Evolutionary conservation across 1,140 invertebrate species (phyloP), one percentile per base, ranked within the genome.

Genomic region (Zaprionus tsacasi): DNA sequence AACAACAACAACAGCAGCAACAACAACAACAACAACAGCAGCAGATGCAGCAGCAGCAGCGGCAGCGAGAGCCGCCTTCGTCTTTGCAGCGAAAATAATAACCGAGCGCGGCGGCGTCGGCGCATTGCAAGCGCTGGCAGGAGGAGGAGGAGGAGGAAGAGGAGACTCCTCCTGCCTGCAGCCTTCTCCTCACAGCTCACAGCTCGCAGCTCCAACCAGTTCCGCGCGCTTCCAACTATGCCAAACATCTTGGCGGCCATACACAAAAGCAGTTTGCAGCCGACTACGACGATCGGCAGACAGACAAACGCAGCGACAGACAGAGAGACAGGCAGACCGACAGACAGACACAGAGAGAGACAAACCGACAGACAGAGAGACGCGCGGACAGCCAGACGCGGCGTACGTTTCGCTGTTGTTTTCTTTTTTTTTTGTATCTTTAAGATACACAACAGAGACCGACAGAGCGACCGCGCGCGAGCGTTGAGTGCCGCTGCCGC

Each of bases 231-330:
- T 79, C 70, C 85, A 89, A 85, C 85, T 89, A 89, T 89, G 85
- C 85, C 85, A 89, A 89, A 72, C 85, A 89, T 89, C 86, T 89
- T 70, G 77, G 60, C 77, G 73, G 77, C 79, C 79, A 81, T 89
- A 79, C 78, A 89, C 85, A 89, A 89, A 89, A 89, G 85, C 85
- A 85, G 83, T 88, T 88, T 80, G 75, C 61, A 78, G 83, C 65
- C 75, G 70, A 72, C 27, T 30, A 30, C 75, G 75, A 77, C 67
- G 75, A 78, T 70, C 59, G 78, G 75, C 27, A 30, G 78, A 78
- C 79, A 57, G 72, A 82, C 54, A 52, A 45, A 78, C 27, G 27
- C 6, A 30, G 61, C 74, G 73, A 78, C 25, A 25, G 35, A 33
- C 17, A 15, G 21, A 57, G 57, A 38, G 56, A 69, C 73, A 50